These are phyloP conservation scores for Furcula furcula DNA, from an alignment of 2,888 invertebrate species.

Conservation along the genomic window DNA sequence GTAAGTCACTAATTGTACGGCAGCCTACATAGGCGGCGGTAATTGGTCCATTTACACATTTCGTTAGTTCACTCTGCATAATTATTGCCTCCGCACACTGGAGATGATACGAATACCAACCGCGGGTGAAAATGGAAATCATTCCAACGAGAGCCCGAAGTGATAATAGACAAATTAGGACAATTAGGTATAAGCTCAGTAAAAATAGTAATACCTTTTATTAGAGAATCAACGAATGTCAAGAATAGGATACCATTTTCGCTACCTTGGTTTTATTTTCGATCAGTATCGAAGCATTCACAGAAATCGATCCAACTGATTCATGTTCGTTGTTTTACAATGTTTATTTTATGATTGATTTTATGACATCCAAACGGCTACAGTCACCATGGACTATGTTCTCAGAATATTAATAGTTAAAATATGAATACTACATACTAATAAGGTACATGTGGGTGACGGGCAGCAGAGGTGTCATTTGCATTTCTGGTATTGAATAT, in stretches of 20 bases:
- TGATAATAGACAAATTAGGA: constrained; percentile 47
- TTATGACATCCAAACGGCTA: not conserved
- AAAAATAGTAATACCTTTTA: constrained; percentile 8
- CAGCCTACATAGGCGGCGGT: constrained; percentile 77
- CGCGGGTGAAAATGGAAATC: constrained; percentile 50
- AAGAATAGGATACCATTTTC: no score
- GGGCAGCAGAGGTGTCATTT: constrained; percentile 38
- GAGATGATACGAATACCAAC: constrained; percentile 62
- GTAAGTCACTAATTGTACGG: constrained; percentile 76
- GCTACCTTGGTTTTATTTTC: no score
- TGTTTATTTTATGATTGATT: not conserved
- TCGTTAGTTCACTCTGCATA: constrained; percentile 75
- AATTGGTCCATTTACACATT: constrained; percentile 81
- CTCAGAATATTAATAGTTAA: constrained; percentile 18
- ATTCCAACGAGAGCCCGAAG: constrained; percentile 30
- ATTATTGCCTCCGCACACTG: constrained; percentile 71
- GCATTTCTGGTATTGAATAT: constrained; percentile 46
- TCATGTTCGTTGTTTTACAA: not conserved
- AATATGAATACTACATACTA: constrained; percentile 19
- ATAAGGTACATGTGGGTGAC: constrained; percentile 32
- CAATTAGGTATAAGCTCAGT: constrained; percentile 14
- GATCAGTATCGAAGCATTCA: not conserved
- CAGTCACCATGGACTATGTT: constrained; percentile 14
- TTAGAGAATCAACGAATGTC: no score
- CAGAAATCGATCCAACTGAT: not conserved